Evolutionary conservation across 1,140 invertebrate genomes (phyloP), one percentile per base, ranked within the genome.

Genomic region (Heliconius hewitsoni): DNA sequence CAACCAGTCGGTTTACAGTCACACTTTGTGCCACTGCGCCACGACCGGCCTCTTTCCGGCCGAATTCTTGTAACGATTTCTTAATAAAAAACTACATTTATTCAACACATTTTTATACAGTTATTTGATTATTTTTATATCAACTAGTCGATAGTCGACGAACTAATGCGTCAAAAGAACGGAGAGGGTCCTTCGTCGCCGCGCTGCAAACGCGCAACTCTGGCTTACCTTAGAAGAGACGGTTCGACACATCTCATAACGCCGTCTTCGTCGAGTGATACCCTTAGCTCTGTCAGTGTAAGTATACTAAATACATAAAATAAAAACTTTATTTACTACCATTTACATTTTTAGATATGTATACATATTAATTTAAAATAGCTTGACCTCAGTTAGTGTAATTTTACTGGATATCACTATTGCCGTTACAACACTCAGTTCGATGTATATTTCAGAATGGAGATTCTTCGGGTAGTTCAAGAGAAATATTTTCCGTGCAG

Each of bases 121-220:
- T 46, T 46, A 4, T 46, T 46, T 46, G 16, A 46, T 46, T 46
- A 16, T 57, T 57, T 23, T 57, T 3, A 57, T 52, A 52, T 52
- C 6, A 11, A 11, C n/a, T 85, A 95, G 92, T 97, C 97, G 3
- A 98, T 99, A 96, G 98, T 99, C 0, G 98, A 99, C 91, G 98
- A 99, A 92, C 94, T 99, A 82, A 95, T 99, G 84, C 95, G 97
- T 83, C 98, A 98, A 93, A 97, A 97, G 90, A 79, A 84, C 71
- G 88, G 88, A 46, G 74, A 77, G 4, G 90, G 91, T 4, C 91
- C 90, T 30, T 83, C 85, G 79, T 86, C 82, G 13, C 85, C 85
- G 70, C 87, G 87, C 55, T 83, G 81, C 75, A 91, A 90, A 77
- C 89, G 92, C 34, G 89, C 88, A 37, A 91, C 77, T 74, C 92